phyloP scores from a whole-genome alignment of 2,888 invertebrate genomes.

The Ommatoiulus sabulosus region DNA sequence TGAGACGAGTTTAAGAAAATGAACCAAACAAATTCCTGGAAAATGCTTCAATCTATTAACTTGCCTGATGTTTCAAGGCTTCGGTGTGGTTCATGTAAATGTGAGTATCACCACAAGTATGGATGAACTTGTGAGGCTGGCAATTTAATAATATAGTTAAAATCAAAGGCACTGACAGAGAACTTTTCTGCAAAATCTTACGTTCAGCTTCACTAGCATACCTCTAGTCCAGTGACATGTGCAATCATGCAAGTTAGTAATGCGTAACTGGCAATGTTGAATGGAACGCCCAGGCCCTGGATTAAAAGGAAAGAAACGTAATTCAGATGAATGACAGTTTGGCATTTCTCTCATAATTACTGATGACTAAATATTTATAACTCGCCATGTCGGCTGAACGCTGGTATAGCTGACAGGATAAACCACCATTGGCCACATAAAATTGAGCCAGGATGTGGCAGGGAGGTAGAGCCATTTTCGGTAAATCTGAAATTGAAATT shows the following conservation, averaged over 20 bases:
- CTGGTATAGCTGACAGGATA: slow-evolving; percentile 94
- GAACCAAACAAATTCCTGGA: not conserved
- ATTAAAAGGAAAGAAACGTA: not conserved
- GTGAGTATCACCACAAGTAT: slow-evolving; percentile 95
- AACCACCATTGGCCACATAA: slow-evolving; percentile 82
- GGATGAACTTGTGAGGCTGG: slow-evolving; percentile 92
- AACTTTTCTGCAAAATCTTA: not conserved
- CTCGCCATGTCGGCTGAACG: slow-evolving; percentile 95
- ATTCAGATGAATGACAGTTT: no score
- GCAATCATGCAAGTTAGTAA: slow-evolving; percentile 96
- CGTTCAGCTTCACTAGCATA: no score
- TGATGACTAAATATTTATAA: not conserved
- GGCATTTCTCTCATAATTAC: not conserved
- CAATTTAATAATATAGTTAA: slow-evolving; percentile 60
- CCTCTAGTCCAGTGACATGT: slow-evolving; percentile 89
- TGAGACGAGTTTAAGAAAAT: not conserved
- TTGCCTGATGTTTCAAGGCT: slow-evolving; percentile 80
- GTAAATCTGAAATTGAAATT: slow-evolving; percentile 73
- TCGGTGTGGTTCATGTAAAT: slow-evolving; percentile 92
- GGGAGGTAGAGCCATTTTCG: slow-evolving; percentile 94
- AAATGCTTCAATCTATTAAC: not conserved
- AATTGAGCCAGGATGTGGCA: slow-evolving; percentile 97
- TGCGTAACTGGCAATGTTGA: slow-evolving; percentile 97
- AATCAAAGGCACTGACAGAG: not conserved
- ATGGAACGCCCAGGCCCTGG: slow-evolving; percentile 89